A percentile compares a stretch with the other conserved stretches of the same genome.
These are phyloP conservation scores for Drosophila rhopaloa DNA, from an alignment of 1,140 invertebrate genomes.

Conservation along the genomic window DNA sequence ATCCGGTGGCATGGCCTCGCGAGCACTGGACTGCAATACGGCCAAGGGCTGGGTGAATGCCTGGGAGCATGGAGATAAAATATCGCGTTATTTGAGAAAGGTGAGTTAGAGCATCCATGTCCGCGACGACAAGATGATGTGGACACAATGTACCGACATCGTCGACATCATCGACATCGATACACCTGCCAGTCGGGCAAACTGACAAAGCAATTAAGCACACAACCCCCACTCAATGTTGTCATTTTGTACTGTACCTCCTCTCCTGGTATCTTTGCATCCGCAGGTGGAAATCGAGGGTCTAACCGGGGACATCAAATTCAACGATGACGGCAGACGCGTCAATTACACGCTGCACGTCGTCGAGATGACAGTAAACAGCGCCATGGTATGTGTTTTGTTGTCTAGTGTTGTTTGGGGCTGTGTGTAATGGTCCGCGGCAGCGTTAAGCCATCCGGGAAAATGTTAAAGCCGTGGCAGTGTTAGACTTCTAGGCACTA, in stretches of 20 bases:
- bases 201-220: constrained; percentile 77
- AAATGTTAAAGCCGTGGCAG: constrained; percentile 17
- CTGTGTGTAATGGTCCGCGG: constrained; percentile 29
- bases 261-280: constrained; percentile 10
- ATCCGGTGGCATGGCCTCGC: constrained; percentile 81
- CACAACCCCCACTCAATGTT: constrained; percentile 12
- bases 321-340: constrained; percentile 93
- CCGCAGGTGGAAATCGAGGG: constrained; percentile 95
- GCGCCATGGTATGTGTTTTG: constrained; percentile 67
- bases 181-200: constrained; percentile 42
- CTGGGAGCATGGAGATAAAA: constrained; percentile 95
- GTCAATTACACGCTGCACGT: constrained; percentile 96
- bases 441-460: constrained; percentile 6
- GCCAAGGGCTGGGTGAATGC: constrained; percentile 91
- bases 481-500: not conserved
- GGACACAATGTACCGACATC: constrained; percentile 25
- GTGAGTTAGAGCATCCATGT: constrained; percentile 85
- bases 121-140: constrained; percentile 36
- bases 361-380: constrained; percentile 92
- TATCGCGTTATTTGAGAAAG: constrained; percentile 93
- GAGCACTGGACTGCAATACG: constrained; percentile 91
- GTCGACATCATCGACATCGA: constrained; percentile 32
- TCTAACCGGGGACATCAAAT: constrained; percentile 94
- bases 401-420: constrained; percentile 14
- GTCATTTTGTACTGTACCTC: not conserved